Evolutionary conservation across 2,888 invertebrate species (phyloP), one percentile per base, ranked within the genome.

Genomic region (Morpho helenor): DNA sequence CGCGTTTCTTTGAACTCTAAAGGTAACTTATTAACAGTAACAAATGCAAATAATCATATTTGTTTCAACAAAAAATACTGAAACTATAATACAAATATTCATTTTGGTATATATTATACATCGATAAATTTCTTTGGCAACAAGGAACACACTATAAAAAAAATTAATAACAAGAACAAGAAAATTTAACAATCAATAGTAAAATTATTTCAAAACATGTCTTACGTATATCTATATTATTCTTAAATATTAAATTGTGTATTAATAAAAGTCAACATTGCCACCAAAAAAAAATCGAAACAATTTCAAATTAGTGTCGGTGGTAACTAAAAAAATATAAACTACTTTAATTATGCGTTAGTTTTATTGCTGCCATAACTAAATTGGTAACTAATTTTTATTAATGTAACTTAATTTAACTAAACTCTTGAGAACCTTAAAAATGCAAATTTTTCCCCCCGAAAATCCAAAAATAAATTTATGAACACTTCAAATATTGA

Each of bases 71-170:
- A 77, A 70, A n/a, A 77, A 84, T 82, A 79, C 80, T 80, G 80
- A 74, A 73, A 69, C 72, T 77, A 76, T 76, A 80, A 82, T 81
- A 84, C 79, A 74, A 71, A 69, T 73, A 70, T 71, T 73, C 72
- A 70, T 79, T 74, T 71, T 68, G 66, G 63, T 69, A 70, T 10
- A 31, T 74, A 74, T 63, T 63, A 64, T 64, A 63, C 58, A 60
- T 75, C 73, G 72, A 77, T 79, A 79, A 73, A 80, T 76, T 82
- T 89, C 89, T 89, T 90, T 89, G 89, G 89, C 87, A 90, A 90
- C 89, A 84, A 87, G 88, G 85, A 88, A 88, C 88, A 87, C 86
- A 80, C 87, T 43, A 43, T 77, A 77, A 83, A 84, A 82, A 82
- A 84, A 79, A 85, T 81, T 80, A 81, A 84, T 75, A 80, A 81